Conservation (phyloP, 2,797 vertebrate genomes). For the Simalia tracyae region DNA sequence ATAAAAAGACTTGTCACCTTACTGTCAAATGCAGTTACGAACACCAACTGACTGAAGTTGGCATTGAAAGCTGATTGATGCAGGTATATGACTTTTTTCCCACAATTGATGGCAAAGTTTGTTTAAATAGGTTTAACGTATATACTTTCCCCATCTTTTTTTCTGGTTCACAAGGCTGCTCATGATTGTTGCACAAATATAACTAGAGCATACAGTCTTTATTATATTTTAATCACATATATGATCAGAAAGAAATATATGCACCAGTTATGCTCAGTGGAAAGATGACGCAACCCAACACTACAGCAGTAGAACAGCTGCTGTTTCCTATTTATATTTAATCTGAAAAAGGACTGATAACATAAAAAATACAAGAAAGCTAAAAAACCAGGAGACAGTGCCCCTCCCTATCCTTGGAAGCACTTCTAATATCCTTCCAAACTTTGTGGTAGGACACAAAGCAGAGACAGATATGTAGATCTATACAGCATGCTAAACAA, state of each 20-base stretch:
- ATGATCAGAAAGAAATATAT: neutral
- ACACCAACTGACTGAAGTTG: slow-evolving; percentile 17
- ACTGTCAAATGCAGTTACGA: slow-evolving; percentile 9
- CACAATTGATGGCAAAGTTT: neutral
- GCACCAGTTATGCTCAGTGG: neutral
- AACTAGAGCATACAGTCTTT: neutral
- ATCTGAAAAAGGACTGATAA: neutral
- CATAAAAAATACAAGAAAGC: neutral
- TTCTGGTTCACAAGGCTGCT: neutral
- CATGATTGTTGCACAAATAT: neutral
- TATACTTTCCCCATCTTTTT: neutral
- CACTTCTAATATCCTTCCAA: neutral
- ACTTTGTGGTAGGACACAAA: neutral
- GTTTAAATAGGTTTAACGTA: neutral
- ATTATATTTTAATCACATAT: neutral
- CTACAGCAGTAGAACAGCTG: neutral
- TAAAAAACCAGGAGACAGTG: neutral
- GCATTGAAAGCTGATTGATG: neutral
- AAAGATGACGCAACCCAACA: neutral
- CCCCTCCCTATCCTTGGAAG: neutral
- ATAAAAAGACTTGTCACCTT: slow-evolving; percentile 15
- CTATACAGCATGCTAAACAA: neutral
- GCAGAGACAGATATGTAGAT: neutral
- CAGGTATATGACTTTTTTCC: neutral
- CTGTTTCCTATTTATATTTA: neutral